A percentile compares a stretch with the other conserved stretches of the same genome.
These are phyloP conservation scores for Cardiocondyla obscurior DNA, from an alignment of 1,140 invertebrate genomes.

Conservation along the genomic window DNA sequence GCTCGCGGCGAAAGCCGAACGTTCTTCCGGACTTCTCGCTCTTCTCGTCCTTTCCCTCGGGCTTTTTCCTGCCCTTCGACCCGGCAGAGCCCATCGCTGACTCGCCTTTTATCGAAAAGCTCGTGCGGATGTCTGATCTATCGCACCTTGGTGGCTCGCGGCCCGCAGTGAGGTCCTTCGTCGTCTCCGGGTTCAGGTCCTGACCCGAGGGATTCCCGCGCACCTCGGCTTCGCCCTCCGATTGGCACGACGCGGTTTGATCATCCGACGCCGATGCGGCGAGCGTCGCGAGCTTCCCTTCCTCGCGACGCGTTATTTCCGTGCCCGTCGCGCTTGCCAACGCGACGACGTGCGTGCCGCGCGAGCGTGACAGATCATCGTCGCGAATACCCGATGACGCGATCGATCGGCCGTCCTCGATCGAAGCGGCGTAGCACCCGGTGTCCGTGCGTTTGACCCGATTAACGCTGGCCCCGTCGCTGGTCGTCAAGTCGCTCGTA, in stretches of 20 bases:
- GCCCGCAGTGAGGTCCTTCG: too few relatives aligned
- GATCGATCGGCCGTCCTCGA: constrained; percentile 6
- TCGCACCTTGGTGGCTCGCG: background rate
- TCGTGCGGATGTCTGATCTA: background rate
- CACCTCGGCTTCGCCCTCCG: constrained; percentile 7
- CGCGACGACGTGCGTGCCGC: constrained; percentile 32
- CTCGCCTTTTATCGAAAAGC: background rate
- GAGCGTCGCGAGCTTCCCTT: constrained; percentile 20
- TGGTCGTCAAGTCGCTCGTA: background rate
- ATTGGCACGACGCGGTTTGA: constrained; percentile 26
- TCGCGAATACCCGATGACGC: constrained; percentile 54
- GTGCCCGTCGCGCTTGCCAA: constrained; percentile 36
- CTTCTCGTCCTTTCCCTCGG: background rate
- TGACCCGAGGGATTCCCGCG: background rate
- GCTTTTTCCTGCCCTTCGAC: background rate
- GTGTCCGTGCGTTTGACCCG: background rate
- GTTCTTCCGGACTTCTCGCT: constrained; percentile 3
- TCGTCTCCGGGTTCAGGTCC: background rate
- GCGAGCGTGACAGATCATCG: constrained; percentile 39
- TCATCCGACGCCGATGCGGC: constrained; percentile 4
- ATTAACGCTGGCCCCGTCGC: too few relatives aligned
- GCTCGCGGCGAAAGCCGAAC: background rate
- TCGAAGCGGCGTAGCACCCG: background rate
- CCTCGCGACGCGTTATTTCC: constrained; percentile 49
- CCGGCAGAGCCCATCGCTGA: background rate